Conservation (phyloP, 2,797 vertebrate species). For the Gymnothorax reevesii region DNA sequence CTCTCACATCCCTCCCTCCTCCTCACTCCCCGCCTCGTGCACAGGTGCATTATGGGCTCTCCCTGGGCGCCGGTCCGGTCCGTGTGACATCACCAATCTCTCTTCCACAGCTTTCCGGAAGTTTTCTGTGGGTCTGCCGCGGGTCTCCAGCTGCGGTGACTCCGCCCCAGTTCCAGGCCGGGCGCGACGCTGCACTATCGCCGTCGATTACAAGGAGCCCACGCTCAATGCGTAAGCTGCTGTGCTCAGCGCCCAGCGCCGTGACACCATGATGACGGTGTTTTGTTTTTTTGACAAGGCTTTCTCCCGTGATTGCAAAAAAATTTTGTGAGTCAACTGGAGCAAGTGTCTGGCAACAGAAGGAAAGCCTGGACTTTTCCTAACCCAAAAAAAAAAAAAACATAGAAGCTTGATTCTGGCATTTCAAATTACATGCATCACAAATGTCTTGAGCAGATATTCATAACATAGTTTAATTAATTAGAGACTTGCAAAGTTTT, state of each 20-base stretch:
- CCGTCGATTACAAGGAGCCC: conserved; percentile 89
- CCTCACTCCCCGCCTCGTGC: conserved; percentile 48
- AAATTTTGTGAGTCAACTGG: too few species aligned
- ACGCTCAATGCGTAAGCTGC: conserved; percentile 70
- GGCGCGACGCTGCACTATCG: conserved; percentile 77
- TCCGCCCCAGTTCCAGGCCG: conserved; percentile 54
- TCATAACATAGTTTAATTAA: too few species aligned
- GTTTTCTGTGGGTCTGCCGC: conserved; percentile 54
- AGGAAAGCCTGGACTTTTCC: too few species aligned
- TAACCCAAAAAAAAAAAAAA: too few species aligned
- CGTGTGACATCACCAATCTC: conserved; percentile 88
- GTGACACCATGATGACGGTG: neutral
- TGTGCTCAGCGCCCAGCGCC: conserved; percentile 2
- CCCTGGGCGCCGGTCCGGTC: conserved; percentile 65
- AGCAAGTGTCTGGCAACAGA: too few species aligned
- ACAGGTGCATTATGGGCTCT: conserved; percentile 70
- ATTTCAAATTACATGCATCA: too few species aligned
- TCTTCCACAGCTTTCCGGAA: conserved; percentile 67
- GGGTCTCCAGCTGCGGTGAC: conserved; percentile 54
- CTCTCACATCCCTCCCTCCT: neutral
- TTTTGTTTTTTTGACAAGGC: too few species aligned
- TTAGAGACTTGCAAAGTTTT: too few species aligned
- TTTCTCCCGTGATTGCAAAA: too few species aligned
- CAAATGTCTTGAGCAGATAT: too few species aligned
- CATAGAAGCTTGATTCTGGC: too few species aligned